Conservation (phyloP, 2,888 invertebrate species). For the Trachelus iudaicus region DNA sequence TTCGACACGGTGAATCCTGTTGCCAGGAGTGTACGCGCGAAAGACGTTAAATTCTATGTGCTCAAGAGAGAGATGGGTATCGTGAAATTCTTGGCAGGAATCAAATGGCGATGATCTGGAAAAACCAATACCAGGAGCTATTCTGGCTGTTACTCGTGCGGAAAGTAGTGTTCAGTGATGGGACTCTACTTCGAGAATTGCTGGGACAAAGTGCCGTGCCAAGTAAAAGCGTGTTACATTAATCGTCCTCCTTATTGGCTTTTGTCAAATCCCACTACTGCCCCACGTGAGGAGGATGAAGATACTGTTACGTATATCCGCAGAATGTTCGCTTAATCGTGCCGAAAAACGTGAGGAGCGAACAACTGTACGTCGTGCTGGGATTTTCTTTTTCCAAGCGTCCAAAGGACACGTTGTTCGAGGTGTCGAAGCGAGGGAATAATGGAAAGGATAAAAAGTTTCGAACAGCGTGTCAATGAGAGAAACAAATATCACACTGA, state of each 20-base stretch:
- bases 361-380: background rate
- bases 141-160: background rate
- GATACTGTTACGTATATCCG: background rate
- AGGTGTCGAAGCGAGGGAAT: background rate
- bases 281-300: background rate
- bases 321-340: background rate
- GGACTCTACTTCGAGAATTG: background rate
- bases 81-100: background rate
- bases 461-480: background rate
- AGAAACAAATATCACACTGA: background rate
- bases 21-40: background rate
- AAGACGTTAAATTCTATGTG: background rate
- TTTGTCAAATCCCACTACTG: background rate
- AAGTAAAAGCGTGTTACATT: background rate
- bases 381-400: background rate
- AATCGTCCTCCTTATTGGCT: background rate
- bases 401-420: background rate
- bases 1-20: background rate
- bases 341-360: background rate
- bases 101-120: background rate
- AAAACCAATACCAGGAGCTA: background rate
- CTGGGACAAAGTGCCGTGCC: background rate
- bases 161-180: background rate
- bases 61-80: background rate
- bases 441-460: background rate